Conservation (phyloP, 2,113 vertebrate genomes). For the Rhinichthys klamathensis region DNA sequence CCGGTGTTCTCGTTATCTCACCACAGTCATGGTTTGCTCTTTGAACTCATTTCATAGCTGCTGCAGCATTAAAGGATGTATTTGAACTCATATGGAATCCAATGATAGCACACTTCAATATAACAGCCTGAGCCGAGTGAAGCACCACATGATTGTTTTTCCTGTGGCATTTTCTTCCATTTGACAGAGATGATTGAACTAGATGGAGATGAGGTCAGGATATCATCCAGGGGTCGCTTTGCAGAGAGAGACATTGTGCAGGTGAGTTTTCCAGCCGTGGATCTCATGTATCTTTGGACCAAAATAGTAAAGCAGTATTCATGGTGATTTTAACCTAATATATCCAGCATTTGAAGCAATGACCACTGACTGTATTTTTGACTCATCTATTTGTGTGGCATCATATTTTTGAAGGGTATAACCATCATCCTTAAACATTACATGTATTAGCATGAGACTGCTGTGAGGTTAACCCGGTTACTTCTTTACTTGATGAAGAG, state of each 20-base stretch:
- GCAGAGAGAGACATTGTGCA: slow-evolving; percentile 98
- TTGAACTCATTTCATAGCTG: slow-evolving; percentile 26
- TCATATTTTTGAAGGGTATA: neutral
- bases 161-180: slow-evolving; percentile 54
- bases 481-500: no score
- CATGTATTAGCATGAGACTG: no score
- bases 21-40: slow-evolving; percentile 20
- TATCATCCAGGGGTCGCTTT: slow-evolving; percentile 93
- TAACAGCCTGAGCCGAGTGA: neutral
- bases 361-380: neutral
- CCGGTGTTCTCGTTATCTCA: neutral
- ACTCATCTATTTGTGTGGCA: neutral
- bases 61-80: neutral
- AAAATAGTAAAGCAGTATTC: neutral
- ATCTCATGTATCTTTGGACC: neutral
- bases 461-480: no score
- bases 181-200: slow-evolving; percentile 92
- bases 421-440: neutral
- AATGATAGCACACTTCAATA: neutral
- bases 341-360: neutral
- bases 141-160: neutral
- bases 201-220: slow-evolving; percentile 93
- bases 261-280: slow-evolving; percentile 69
- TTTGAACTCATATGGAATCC: slow-evolving; percentile 20
- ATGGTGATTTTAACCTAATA: neutral